These are phyloP conservation scores for Stegostoma tigrinum DNA, from an alignment of 2,113 vertebrate species.

Conservation along the genomic window DNA sequence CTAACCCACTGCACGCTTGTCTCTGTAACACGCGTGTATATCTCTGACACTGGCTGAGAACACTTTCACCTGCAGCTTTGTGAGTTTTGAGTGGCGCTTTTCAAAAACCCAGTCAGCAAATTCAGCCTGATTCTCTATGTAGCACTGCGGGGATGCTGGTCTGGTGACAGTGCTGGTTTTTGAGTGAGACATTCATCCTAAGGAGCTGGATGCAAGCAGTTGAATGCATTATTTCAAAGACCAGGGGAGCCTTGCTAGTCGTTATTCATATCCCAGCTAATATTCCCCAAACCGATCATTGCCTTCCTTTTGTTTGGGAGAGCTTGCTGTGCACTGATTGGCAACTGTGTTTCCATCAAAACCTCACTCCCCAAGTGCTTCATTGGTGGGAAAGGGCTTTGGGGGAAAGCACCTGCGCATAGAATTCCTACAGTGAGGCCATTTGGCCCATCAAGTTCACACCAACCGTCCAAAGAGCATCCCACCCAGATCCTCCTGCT, in stretches of 20 bases:
- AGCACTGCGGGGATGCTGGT: background rate
- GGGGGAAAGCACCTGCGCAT: background rate
- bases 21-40: accelerated
- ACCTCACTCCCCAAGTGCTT: background rate
- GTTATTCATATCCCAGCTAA: background rate
- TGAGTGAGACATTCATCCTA: background rate
- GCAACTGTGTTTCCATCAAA: background rate
- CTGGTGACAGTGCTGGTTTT: background rate
- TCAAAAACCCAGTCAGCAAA: background rate
- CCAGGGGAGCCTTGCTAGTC: background rate
- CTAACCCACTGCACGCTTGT: background rate
- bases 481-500: no score
- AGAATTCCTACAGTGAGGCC: no score
- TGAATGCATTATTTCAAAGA: background rate
- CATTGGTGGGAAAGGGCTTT: background rate
- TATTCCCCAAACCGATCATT: background rate
- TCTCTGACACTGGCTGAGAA: background rate
- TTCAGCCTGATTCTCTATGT: background rate
- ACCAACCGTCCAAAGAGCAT: no score
- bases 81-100: background rate
- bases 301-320: background rate
- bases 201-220: background rate
- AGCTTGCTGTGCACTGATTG: background rate
- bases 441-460: no score
- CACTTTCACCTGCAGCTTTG: background rate